phyloP scores from a whole-genome alignment of 2,113 vertebrate genomes.

The Zootoca vivipara region DNA sequence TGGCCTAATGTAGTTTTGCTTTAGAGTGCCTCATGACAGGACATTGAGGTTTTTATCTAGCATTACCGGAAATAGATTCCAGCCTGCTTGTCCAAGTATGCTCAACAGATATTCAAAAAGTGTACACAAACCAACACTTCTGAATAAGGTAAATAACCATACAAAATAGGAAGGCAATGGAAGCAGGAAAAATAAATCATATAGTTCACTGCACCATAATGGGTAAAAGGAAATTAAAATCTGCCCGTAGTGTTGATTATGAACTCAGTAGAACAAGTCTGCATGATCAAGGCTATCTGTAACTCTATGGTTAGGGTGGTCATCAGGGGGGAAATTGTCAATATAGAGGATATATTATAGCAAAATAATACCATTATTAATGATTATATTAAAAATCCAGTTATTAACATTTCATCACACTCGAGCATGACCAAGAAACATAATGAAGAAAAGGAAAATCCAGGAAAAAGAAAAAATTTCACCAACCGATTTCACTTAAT shows the following conservation, averaged over 20 bases:
- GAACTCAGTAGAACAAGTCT: neutral
- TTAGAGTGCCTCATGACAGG: neutral
- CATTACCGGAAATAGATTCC: neutral
- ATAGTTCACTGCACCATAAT: neutral
- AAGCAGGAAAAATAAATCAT: constrained; percentile 1
- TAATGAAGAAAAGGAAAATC: neutral
- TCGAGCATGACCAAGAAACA: neutral
- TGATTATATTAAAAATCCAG: neutral
- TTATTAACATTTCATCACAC: neutral
- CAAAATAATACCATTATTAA: neutral
- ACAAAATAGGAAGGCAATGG: neutral
- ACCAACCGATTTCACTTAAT: neutral
- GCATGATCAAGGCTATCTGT: constrained; percentile 20
- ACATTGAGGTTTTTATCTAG: neutral
- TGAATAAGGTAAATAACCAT: neutral
- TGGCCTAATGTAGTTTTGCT: neutral
- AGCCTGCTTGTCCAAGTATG: neutral
- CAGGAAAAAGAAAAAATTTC: neutral
- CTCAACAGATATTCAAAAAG: neutral
- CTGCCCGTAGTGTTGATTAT: neutral
- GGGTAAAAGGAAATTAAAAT: constrained; percentile 25
- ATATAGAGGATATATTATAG: neutral
- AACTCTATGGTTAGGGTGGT: neutral
- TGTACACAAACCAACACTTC: neutral
- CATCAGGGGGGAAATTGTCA: neutral